Conservation (phyloP, 2,888 invertebrate genomes). For the Diarsia brunnea region DNA sequence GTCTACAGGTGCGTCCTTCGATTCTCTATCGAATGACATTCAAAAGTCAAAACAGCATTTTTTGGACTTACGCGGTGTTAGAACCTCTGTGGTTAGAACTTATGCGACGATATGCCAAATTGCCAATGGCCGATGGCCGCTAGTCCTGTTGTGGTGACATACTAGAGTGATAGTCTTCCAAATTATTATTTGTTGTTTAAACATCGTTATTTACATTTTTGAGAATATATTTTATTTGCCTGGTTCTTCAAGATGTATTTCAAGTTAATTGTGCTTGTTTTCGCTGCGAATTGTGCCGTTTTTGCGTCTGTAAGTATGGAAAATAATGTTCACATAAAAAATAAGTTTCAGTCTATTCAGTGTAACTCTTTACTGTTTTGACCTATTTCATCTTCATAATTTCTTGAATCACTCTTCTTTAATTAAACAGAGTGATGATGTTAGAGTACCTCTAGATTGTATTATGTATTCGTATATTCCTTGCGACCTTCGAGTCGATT, state of each 20-base stretch:
- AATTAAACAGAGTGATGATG: background rate
- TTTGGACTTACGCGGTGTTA: too few relatives aligned
- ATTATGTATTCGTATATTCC: background rate
- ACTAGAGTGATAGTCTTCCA: slow-evolving; percentile 11
- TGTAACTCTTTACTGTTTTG: background rate
- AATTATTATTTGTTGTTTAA: background rate
- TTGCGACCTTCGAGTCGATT: background rate
- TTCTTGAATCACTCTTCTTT: background rate
- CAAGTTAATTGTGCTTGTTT: slow-evolving; percentile 66
- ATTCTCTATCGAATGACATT: too few relatives aligned
- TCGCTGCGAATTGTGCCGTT: slow-evolving; percentile 64
- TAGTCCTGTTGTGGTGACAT: slow-evolving; percentile 34
- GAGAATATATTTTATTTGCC: background rate
- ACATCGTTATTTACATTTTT: background rate
- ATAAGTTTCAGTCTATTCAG: too few relatives aligned
- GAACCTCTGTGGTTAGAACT: too few relatives aligned
- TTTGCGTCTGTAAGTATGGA: slow-evolving; percentile 72
- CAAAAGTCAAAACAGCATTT: too few relatives aligned
- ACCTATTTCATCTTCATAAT: background rate
- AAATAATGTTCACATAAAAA: background rate
- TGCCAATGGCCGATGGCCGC: too few relatives aligned
- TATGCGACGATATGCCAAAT: too few relatives aligned
- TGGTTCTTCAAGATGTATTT: slow-evolving; percentile 64
- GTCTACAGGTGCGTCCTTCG: too few relatives aligned
- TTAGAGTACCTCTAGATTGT: background rate